These are phyloP conservation scores for Amphiprion ocellaris DNA, from an alignment of 2,113 vertebrate genomes.

Conservation along the genomic window DNA sequence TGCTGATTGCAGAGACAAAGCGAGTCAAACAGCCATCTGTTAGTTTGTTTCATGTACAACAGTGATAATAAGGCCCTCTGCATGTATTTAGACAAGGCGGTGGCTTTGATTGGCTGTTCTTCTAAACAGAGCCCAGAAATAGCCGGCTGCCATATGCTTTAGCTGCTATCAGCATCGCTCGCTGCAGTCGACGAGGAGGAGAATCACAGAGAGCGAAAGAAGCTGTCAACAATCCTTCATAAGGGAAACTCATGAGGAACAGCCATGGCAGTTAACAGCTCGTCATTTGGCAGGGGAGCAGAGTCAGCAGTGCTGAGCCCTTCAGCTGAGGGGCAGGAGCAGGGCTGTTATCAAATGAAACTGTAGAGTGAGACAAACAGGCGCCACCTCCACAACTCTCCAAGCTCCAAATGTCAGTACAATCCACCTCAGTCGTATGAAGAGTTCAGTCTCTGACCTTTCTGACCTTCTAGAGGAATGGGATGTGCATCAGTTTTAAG, in stretches of 20 bases:
- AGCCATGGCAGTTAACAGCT: conserved; percentile 34
- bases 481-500: no score
- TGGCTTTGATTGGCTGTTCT: conserved; percentile 54
- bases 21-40: conserved; percentile 65
- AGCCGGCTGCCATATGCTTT: conserved; percentile 54
- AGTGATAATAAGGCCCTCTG: conserved; percentile 61
- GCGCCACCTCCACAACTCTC: background rate
- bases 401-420: background rate
- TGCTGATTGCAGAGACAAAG: conserved; percentile 65
- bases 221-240: conserved; percentile 57
- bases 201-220: conserved; percentile 38
- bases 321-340: conserved; percentile 4
- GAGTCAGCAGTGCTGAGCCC: conserved; percentile 31
- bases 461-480: no score
- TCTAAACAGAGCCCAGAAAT: conserved; percentile 51
- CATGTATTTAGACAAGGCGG: conserved; percentile 52
- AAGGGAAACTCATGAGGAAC: conserved; percentile 16
- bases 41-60: conserved; percentile 47
- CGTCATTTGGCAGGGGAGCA: conserved; percentile 43
- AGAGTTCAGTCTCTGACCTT: background rate
- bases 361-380: conserved; percentile 39
- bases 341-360: conserved; percentile 26
- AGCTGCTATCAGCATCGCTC: conserved; percentile 17
- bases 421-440: background rate
- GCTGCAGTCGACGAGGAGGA: conserved; percentile 14